Percentiles rank a stretch among this genome's conserved stretches.
Evolutionary conservation across 2,797 vertebrate species (phyloP).

Genomic region (Alouatta caraya): DNA sequence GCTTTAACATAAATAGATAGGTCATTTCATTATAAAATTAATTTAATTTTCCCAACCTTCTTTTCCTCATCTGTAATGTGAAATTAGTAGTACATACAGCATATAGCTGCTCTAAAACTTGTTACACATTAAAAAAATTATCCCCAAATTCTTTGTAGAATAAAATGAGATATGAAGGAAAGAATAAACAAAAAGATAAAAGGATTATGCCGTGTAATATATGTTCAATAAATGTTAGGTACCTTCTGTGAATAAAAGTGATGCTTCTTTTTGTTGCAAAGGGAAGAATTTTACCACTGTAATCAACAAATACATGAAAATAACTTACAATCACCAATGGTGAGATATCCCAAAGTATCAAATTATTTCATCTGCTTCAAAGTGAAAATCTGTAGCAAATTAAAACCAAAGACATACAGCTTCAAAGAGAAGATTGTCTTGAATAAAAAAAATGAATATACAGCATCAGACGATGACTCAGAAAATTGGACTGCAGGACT

Average conservation of each 20-base stretch:
- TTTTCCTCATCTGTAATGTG: background rate
- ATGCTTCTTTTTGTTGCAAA: background rate
- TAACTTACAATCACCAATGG: background rate
- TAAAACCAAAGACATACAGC: constrained; percentile 22
- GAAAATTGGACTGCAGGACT: background rate
- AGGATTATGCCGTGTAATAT: background rate
- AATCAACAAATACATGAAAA: constrained; percentile 34
- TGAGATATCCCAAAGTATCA: background rate
- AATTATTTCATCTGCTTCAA: constrained; percentile 52
- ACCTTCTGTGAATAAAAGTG: background rate
- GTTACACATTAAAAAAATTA: background rate
- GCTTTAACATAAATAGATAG: background rate
- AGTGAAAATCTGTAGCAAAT: constrained; percentile 45
- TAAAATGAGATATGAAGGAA: constrained; percentile 16
- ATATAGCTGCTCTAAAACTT: background rate
- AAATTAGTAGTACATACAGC: background rate
- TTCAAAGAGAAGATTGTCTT: constrained; percentile 55
- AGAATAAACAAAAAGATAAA: background rate
- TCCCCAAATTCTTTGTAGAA: background rate
- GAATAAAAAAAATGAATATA: background rate
- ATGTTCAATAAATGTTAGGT: background rate
- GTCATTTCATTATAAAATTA: background rate
- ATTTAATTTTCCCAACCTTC: background rate
- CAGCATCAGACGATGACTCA: constrained; percentile 29
- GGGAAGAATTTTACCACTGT: background rate